A percentile compares a stretch with the other conserved stretches of the same genome.
These are phyloP conservation scores for Plusia festucae DNA, from an alignment of 2,888 invertebrate species.

Conservation along the genomic window DNA sequence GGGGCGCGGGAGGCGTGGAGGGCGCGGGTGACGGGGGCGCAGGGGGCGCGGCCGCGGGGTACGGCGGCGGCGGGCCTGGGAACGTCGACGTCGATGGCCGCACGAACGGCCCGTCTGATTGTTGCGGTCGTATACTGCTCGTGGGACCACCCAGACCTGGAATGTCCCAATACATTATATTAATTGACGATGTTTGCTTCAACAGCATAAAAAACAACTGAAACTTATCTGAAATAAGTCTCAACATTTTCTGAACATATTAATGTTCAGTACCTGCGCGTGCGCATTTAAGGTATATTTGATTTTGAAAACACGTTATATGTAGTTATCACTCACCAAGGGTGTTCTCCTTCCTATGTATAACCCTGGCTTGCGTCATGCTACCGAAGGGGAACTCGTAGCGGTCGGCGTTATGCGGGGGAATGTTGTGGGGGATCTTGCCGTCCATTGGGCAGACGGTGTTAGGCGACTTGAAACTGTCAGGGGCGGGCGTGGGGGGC, in stretches of 20 bases:
- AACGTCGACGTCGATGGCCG: conserved; percentile 76
- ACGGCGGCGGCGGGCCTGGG: conserved; percentile 80
- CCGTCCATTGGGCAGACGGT: conserved; percentile 96
- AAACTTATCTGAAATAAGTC: too few species aligned
- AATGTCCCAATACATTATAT: conserved; percentile 1
- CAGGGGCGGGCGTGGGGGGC: conserved; percentile 64
- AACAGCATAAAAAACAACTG: too few species aligned
- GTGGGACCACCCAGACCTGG: conserved; percentile 70
- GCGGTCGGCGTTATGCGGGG: conserved; percentile 88
- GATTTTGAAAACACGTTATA: too few species aligned
- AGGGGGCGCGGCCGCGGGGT: conserved; percentile 67
- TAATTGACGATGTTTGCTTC: too few species aligned
- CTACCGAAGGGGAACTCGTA: conserved; percentile 95
- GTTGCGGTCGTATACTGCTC: conserved; percentile 53
- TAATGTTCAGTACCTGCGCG: too few species aligned
- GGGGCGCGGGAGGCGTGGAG: conserved; percentile 61
- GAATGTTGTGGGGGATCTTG: conserved; percentile 90
- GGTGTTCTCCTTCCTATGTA: conserved; percentile 93
- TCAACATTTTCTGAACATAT: too few species aligned
- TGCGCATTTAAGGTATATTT: not conserved
- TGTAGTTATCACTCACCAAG: conserved; percentile 74
- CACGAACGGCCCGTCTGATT: conserved; percentile 70
- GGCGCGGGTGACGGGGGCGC: conserved; percentile 39
- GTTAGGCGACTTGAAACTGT: conserved; percentile 94
- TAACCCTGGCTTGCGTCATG: conserved; percentile 96